Evolutionary conservation across 2,113 vertebrate genomes (phyloP).

Genomic region (Apodemus speciosus): DNA sequence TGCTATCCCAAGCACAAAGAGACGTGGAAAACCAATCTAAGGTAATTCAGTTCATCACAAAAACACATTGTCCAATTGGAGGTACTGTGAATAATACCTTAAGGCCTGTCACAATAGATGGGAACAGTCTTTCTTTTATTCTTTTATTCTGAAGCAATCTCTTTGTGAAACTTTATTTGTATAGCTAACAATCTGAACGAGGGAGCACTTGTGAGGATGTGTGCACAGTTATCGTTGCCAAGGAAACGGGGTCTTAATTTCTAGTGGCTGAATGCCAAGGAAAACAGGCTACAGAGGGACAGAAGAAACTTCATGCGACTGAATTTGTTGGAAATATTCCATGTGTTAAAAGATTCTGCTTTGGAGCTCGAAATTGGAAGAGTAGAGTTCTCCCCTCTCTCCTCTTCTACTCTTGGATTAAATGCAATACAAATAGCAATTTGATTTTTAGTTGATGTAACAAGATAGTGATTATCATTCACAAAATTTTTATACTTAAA

Average conservation of each 20-base stretch:
- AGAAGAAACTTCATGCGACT: not conserved
- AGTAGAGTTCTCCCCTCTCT: not conserved
- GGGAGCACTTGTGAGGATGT: slow-evolving; percentile 62
- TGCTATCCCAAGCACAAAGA: slow-evolving; percentile 50
- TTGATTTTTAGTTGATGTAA: slow-evolving; percentile 49
- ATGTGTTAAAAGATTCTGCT: not conserved
- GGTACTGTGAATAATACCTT: slow-evolving; percentile 42
- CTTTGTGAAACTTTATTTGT: slow-evolving; percentile 78
- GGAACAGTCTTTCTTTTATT: slow-evolving; percentile 67
- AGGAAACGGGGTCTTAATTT: slow-evolving; percentile 75
- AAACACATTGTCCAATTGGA: slow-evolving; percentile 72
- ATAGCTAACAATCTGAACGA: slow-evolving; percentile 74
- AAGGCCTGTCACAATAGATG: not conserved
- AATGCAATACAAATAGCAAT: slow-evolving; percentile 8
- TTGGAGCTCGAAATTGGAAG: not conserved
- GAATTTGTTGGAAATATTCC: slow-evolving; percentile 58
- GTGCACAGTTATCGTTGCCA: slow-evolving; percentile 62
- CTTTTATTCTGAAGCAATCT: slow-evolving; percentile 65
- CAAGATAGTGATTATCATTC: slow-evolving; percentile 55
- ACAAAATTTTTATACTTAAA: slow-evolving; percentile 49
- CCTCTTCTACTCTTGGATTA: not conserved
- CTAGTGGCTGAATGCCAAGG: slow-evolving; percentile 26
- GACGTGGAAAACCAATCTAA: slow-evolving; percentile 51
- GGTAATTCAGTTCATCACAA: slow-evolving; percentile 67
- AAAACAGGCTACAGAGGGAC: slow-evolving; percentile 57